A percentile compares a stretch with the other conserved stretches of the same genome.
Conservation (phyloP, 2,797 vertebrate genomes). For the Gymnopithys bicolor region DNA sequence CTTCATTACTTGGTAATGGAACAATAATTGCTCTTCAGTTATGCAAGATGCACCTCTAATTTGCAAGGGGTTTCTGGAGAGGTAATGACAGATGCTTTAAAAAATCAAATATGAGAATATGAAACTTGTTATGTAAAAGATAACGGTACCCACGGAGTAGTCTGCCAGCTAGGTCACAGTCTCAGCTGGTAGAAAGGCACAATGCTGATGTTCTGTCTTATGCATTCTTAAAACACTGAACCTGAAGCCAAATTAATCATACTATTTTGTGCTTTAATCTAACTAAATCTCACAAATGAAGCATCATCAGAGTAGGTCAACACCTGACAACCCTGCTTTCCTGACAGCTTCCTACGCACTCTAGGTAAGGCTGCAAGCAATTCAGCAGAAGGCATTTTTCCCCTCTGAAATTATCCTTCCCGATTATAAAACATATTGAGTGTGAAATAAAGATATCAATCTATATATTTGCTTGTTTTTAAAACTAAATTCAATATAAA, state of each 20-base stretch:
- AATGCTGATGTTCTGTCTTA: neutral
- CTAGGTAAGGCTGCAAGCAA: neutral
- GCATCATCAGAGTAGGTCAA: neutral
- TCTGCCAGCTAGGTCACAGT: conserved; percentile 9
- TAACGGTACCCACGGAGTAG: neutral
- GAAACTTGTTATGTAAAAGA: conserved; percentile 25
- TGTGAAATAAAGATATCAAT: neutral
- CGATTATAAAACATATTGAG: neutral
- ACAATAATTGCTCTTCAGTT: conserved; percentile 45
- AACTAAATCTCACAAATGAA: conserved; percentile 22
- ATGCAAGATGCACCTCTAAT: conserved; percentile 38
- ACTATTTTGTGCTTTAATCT: neutral
- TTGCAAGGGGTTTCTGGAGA: conserved; percentile 46
- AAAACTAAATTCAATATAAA: neutral
- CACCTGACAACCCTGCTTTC: conserved; percentile 1
- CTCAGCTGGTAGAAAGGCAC: neutral
- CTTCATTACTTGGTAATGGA: conserved; percentile 56
- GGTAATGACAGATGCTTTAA: conserved; percentile 37
- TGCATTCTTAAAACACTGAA: neutral
- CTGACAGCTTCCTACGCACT: neutral
- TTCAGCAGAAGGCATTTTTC: neutral
- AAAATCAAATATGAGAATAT: conserved; percentile 26
- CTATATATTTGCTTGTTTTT: neutral
- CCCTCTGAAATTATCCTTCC: neutral
- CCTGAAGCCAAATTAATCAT: conserved; percentile 3